These are phyloP conservation scores for Mormoops blainvillei DNA, from an alignment of 2,113 vertebrate species.

Conservation along the genomic window DNA sequence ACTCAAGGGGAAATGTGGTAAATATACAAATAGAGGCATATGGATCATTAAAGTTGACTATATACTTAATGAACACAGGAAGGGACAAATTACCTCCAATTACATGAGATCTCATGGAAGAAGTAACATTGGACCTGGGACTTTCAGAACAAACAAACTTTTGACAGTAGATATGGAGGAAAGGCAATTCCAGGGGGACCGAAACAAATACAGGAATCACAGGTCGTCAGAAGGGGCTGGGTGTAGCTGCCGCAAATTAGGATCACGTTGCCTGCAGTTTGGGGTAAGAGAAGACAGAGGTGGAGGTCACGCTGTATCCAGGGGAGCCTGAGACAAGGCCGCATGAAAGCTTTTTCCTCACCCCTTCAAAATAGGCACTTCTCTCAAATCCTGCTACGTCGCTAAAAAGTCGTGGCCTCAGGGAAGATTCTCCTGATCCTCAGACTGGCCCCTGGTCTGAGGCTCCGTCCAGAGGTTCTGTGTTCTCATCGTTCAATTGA, in stretches of 20 bases:
- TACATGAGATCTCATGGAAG: not conserved
- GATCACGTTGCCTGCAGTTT: not conserved
- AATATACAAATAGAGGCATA: too few relatives aligned
- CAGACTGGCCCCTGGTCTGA: not conserved
- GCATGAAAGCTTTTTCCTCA: not conserved
- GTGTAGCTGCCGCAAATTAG: not conserved
- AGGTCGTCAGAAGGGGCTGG: not conserved
- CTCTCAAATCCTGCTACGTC: not conserved
- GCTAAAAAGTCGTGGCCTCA: not conserved
- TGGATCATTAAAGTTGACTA: not conserved
- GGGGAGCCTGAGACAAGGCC: fast-evolving
- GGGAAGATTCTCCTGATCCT: not conserved
- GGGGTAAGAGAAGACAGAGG: not conserved
- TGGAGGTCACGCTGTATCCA: not conserved
- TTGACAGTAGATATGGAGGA: not conserved
- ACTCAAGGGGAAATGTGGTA: not conserved
- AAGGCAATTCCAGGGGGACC: not conserved
- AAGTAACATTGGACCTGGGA: not conserved
- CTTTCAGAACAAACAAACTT: not conserved
- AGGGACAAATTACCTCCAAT: not conserved
- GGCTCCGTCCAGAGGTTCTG: not conserved
- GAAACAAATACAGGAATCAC: not conserved
- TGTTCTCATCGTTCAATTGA: not conserved
- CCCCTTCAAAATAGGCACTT: not conserved
- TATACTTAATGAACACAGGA: not conserved